Evolutionary conservation across 2,888 invertebrate genomes (phyloP), one percentile per base, ranked within the genome.

Genomic region (Troglohyphantes excavatus): DNA sequence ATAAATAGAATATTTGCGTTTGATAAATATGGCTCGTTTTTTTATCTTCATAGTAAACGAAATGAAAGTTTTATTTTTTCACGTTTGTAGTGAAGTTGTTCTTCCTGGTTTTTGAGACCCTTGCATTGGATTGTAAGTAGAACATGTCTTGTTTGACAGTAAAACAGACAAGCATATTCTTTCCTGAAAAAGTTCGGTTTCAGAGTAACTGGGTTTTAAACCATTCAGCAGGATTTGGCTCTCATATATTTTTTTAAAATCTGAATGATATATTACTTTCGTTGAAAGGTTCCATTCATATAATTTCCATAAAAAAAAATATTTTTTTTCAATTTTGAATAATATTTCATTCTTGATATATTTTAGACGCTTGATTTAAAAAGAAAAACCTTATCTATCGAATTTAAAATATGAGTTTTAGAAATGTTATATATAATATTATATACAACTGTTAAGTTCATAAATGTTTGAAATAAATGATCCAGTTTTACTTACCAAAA

Each of bases 71-170:
- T 27, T 26, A 27, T 43, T 11, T 17, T 19, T 39, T 78, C 43
- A 1, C n/a, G n/a, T n/a, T 65, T 65, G 29, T 11, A n/a, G 17
- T 65, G 33, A 33, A 29, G 39, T 17, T 39, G 17, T 39, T 29
- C 17, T 67, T 68, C 68, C 33, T 65, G 39, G 63, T n/a, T 78
- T 23, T 33, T 26, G 23, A 17, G 9, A 21, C 26, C 21, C n/a
- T 23, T 43, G 43, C 26, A 61, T 78, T 78, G 78, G 39, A 78
- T 65, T 27, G 39, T 43, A 27, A 78, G 39, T 39, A 33, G 43
- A 65, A 39, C 63, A 23, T 33, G 63, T 46, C 39, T 33, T 39
- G 65, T 27, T 59, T 53, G 9, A 46, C 53, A 53, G 29, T 61
- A 17, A 27, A 29, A 61, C 59, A 21, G 65, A 78, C 65, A 63